Percentiles rank a stretch among this genome's conserved stretches.
Conservation (phyloP, 2,888 invertebrate species). For the Steromphala cineraria region DNA sequence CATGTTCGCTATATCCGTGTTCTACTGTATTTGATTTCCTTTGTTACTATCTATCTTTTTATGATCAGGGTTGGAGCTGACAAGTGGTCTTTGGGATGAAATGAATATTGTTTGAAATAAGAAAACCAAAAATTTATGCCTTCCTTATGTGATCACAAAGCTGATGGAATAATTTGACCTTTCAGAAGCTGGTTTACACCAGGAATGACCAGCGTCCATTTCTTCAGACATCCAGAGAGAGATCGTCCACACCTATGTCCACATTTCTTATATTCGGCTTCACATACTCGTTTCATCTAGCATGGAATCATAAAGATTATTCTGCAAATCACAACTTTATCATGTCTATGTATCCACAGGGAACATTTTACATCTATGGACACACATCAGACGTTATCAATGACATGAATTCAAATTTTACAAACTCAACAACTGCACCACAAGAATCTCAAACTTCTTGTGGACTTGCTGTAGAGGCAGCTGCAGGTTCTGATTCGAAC, state of each 20-base stretch:
- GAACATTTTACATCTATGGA: conserved; percentile 41
- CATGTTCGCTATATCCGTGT: no score
- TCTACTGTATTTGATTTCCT: no score
- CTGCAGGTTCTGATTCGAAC: neutral
- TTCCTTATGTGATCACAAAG: neutral
- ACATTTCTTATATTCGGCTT: conserved; percentile 44
- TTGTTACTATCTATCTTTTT: no score
- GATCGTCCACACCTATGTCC: conserved; percentile 37
- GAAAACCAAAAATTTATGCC: no score
- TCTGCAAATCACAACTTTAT: conserved; percentile 42
- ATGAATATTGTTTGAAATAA: no score
- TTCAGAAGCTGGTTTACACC: conserved; percentile 48
- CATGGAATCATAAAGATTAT: conserved; percentile 32
- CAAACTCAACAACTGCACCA: no score
- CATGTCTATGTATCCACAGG: conserved; percentile 41
- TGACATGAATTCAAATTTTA: neutral
- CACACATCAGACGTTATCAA: conserved; percentile 32
- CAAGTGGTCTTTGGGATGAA: no score
- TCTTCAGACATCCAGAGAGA: conserved; percentile 13
- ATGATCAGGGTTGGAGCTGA: no score
- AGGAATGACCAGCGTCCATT: conserved; percentile 35
- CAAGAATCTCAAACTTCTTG: no score
- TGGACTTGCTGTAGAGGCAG: neutral
- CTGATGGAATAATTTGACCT: neutral
- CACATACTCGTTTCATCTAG: conserved; percentile 39